These are phyloP conservation scores for Samia ricini DNA, from an alignment of 1,140 invertebrate genomes.

Conservation along the genomic window DNA sequence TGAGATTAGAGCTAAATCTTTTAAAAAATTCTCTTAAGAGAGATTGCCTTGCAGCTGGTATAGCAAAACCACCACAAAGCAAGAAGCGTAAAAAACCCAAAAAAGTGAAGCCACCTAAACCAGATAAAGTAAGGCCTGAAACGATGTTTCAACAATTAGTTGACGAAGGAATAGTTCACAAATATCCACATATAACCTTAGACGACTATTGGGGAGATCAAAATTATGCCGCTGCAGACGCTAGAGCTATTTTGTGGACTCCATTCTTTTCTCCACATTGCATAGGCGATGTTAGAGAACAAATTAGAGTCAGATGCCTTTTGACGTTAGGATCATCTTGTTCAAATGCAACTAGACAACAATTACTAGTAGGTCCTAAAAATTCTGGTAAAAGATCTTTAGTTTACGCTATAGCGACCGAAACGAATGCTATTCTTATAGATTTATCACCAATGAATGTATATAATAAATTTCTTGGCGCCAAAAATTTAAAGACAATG, in stretches of 20 bases:
- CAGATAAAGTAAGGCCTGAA: constrained; percentile 49
- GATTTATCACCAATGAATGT: constrained; percentile 62
- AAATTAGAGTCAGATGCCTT: constrained; percentile 55
- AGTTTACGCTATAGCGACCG: constrained; percentile 60
- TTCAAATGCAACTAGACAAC: constrained; percentile 39
- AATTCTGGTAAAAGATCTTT: constrained; percentile 59
- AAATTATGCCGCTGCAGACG: constrained; percentile 64
- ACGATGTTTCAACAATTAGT: constrained; percentile 61
- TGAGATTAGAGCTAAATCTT: constrained; percentile 57
- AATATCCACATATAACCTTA: constrained; percentile 50
- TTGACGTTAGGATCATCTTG: constrained; percentile 55
- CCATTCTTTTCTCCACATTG: constrained; percentile 56
- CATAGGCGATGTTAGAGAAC: constrained; percentile 62
- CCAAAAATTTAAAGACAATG: constrained; percentile 63
- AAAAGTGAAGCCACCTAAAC: constrained; percentile 43
- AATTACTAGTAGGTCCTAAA: constrained; percentile 58
- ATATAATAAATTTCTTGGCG: constrained; percentile 60
- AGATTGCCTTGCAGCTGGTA: constrained; percentile 40
- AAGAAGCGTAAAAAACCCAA: constrained; percentile 61
- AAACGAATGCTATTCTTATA: constrained; percentile 64
- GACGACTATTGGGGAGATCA: constrained; percentile 64
- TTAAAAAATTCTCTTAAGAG: constrained; percentile 54
- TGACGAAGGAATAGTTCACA: constrained; percentile 58
- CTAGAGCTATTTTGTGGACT: constrained; percentile 55
- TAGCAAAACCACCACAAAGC: constrained; percentile 39